phyloP scores from a whole-genome alignment of 2,888 invertebrate species.

The Xiphydria camelus region DNA sequence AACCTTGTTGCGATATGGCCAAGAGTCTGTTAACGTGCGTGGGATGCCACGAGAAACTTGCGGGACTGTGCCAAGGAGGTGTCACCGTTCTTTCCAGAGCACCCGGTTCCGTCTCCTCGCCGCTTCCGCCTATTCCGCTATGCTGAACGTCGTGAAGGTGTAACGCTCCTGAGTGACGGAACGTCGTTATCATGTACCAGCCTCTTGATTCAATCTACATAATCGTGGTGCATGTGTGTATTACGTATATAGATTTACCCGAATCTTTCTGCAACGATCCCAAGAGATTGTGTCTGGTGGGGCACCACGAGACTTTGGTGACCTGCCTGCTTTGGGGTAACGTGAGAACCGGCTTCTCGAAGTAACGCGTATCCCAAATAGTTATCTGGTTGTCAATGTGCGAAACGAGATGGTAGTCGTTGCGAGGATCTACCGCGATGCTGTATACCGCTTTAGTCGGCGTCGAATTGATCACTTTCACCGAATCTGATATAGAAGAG shows the following conservation, averaged over 20 bases:
- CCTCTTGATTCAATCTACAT: too few species aligned
- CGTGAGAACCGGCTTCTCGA: conserved; percentile 81
- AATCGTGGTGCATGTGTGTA: too few species aligned
- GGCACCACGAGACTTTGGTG: conserved; percentile 84
- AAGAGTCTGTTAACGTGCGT: conserved; percentile 77
- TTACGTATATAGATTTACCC: conserved; percentile 28
- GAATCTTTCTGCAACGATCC: conserved; percentile 80
- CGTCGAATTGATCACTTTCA: conserved; percentile 69
- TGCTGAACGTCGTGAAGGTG: conserved; percentile 87
- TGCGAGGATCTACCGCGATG: conserved; percentile 76
- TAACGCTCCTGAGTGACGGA: conserved; percentile 61
- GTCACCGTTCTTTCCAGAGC: conserved; percentile 72
- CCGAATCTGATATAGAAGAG: conserved; percentile 64
- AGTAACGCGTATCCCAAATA: conserved; percentile 87
- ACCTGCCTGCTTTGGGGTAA: conserved; percentile 72
- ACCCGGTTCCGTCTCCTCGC: conserved; percentile 76
- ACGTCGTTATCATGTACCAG: too few species aligned
- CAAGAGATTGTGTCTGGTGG: conserved; percentile 81
- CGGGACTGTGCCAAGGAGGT: conserved; percentile 54
- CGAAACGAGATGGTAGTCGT: conserved; percentile 80
- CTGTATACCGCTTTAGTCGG: conserved; percentile 84
- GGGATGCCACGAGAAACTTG: conserved; percentile 89
- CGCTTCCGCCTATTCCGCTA: conserved; percentile 62
- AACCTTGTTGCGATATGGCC: conserved; percentile 61
- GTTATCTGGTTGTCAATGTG: conserved; percentile 79